Evolutionary conservation across 2,888 invertebrate genomes (phyloP).

Genomic region (Apomyelois bistriatella): DNA sequence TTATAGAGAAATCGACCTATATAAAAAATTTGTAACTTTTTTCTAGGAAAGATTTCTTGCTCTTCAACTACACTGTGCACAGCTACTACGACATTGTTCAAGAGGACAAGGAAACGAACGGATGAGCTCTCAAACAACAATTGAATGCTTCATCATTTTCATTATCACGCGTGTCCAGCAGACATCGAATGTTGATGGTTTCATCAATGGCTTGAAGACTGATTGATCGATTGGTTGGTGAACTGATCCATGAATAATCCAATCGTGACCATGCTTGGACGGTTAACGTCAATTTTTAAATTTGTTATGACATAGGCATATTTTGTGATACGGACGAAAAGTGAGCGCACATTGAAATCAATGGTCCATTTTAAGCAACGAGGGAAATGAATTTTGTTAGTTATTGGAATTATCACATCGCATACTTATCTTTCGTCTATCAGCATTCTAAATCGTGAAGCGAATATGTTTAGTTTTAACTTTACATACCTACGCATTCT

Average conservation of each 20-base stretch:
- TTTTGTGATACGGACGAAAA: slow-evolving; percentile 15
- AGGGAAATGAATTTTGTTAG: neutral
- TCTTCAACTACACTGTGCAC: slow-evolving; percentile 91
- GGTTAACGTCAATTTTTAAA: slow-evolving; percentile 31
- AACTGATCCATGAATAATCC: slow-evolving; percentile 1
- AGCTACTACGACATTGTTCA: slow-evolving; percentile 83
- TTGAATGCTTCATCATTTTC: slow-evolving; percentile 29
- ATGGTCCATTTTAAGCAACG: neutral
- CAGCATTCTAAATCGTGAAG: too few species aligned
- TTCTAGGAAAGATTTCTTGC: slow-evolving; percentile 90
- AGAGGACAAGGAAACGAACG: slow-evolving; percentile 46
- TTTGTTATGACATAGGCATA: slow-evolving; percentile 29
- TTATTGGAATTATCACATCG: too few species aligned
- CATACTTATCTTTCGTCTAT: too few species aligned
- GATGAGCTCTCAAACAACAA: slow-evolving; percentile 40
- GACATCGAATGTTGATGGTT: slow-evolving; percentile 38
- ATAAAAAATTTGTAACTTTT: too few species aligned
- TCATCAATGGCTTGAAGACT: slow-evolving; percentile 44
- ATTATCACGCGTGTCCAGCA: slow-evolving; percentile 25
- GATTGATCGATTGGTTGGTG: slow-evolving; percentile 39
- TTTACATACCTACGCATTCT: too few species aligned
- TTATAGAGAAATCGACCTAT: too few species aligned
- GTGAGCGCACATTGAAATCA: neutral
- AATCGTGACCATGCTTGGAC: slow-evolving; percentile 1
- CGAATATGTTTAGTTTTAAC: too few species aligned